Percentiles rank a stretch among this genome's conserved stretches.
Evolutionary conservation across 1,140 invertebrate genomes (phyloP).

Genomic region (Trachymyrmex cornetzi): DNA sequence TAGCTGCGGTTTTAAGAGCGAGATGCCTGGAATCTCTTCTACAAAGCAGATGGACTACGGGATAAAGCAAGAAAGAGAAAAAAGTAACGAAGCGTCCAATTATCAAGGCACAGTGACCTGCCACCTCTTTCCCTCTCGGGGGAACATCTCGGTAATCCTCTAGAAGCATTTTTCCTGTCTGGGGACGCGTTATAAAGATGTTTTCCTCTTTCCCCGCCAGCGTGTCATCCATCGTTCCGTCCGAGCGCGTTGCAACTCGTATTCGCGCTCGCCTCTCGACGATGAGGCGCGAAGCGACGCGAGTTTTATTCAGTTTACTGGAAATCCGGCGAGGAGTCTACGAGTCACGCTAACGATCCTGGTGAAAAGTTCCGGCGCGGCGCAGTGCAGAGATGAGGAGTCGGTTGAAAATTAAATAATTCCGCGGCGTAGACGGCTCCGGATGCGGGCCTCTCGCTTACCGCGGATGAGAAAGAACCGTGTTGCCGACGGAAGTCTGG

Average conservation of each 20-base stretch:
- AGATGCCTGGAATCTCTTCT: constrained; percentile 42
- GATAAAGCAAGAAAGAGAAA: constrained; percentile 49
- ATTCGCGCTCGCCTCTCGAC: constrained; percentile 36
- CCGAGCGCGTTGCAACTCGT: constrained; percentile 32
- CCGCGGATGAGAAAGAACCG: constrained; percentile 51
- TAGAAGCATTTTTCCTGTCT: constrained; percentile 70
- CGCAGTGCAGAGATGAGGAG: constrained; percentile 34
- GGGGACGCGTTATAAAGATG: constrained; percentile 67
- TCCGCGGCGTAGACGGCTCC: constrained; percentile 59
- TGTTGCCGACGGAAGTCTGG: neutral
- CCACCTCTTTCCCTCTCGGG: neutral
- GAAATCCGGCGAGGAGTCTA: constrained; percentile 66
- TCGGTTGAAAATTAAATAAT: constrained; percentile 77
- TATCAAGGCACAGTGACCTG: constrained; percentile 75
- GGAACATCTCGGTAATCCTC: constrained; percentile 48
- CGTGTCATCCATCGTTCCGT: constrained; percentile 43
- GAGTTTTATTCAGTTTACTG: constrained; percentile 79
- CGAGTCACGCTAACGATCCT: constrained; percentile 75
- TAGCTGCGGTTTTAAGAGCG: constrained; percentile 66
- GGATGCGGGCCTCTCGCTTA: constrained; percentile 56
- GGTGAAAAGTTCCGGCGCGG: constrained; percentile 67
- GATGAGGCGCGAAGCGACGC: constrained; percentile 58
- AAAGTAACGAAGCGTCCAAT: constrained; percentile 81
- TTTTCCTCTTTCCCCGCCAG: constrained; percentile 17
- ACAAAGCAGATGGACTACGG: constrained; percentile 19